Evolutionary conservation across 2,113 vertebrate genomes (phyloP).

Genomic region (Cichladusa arquata): DNA sequence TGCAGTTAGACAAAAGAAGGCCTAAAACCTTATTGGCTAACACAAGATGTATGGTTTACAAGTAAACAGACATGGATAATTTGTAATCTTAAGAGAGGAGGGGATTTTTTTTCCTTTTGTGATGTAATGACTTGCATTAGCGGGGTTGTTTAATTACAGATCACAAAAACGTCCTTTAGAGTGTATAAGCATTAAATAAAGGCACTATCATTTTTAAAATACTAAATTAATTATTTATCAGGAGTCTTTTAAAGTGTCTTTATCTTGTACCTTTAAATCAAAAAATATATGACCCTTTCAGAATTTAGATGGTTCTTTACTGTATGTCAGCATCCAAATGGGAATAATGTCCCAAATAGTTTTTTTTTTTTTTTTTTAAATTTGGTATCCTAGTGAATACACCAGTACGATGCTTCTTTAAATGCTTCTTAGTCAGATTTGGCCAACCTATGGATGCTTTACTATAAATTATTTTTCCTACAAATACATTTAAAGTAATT

Average conservation of each 20-base stretch:
- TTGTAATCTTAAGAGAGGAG: background rate
- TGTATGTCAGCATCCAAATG: background rate
- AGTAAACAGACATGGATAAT: background rate
- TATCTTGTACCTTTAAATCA: background rate
- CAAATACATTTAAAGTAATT: background rate
- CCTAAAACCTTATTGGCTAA: background rate
- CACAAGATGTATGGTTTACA: background rate
- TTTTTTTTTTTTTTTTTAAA: too few species aligned
- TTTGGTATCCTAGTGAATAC: background rate
- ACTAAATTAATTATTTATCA: background rate
- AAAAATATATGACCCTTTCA: background rate
- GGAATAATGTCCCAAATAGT: background rate
- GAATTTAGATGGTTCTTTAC: background rate
- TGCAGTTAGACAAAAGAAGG: background rate
- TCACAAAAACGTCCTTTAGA: background rate
- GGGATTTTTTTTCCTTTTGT: background rate
- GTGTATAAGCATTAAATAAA: background rate
- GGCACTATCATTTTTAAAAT: background rate
- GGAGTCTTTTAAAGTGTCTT: background rate
- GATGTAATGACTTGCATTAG: background rate
- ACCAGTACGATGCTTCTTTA: background rate
- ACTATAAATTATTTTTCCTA: background rate
- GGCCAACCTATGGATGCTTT: background rate
- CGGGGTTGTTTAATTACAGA: background rate
- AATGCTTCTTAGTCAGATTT: background rate